Evolutionary conservation across 2,113 vertebrate genomes (phyloP).

Genomic region (Ranitomeya imitator): DNA sequence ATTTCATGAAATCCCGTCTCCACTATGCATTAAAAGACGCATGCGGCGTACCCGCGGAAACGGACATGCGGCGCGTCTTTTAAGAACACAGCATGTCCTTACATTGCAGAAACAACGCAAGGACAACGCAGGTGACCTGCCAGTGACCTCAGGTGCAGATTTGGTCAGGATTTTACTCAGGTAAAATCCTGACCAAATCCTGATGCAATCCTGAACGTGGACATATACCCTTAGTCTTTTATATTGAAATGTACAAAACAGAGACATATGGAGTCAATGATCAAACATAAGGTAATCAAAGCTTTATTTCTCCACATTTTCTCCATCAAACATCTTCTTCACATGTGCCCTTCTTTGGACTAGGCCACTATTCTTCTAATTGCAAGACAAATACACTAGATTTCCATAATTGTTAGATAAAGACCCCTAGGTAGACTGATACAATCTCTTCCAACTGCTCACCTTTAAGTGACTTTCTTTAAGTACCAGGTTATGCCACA

Average conservation of each 20-base stretch:
- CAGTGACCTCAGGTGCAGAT: too few species aligned
- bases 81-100: too few species aligned
- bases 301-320: neutral
- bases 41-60: too few species aligned
- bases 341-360: slow-evolving; percentile 53
- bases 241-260: neutral
- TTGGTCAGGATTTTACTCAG: too few species aligned
- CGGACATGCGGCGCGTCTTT: too few species aligned
- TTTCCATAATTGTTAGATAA: slow-evolving; percentile 57
- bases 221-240: too few species aligned
- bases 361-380: slow-evolving; percentile 58
- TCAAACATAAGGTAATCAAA: neutral
- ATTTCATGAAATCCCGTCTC: too few species aligned
- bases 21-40: too few species aligned
- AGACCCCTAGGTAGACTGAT: slow-evolving; percentile 23
- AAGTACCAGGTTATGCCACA: neutral
- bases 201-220: too few species aligned
- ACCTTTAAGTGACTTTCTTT: slow-evolving; percentile 4
- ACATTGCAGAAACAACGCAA: too few species aligned
- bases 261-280: neutral
- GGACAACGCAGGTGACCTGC: too few species aligned
- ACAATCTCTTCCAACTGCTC: neutral
- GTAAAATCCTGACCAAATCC: too few species aligned
- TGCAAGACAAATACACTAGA: slow-evolving; percentile 60
- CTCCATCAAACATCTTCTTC: neutral